Conservation (phyloP, 2,888 invertebrate genomes). For the Biston betularia region DNA sequence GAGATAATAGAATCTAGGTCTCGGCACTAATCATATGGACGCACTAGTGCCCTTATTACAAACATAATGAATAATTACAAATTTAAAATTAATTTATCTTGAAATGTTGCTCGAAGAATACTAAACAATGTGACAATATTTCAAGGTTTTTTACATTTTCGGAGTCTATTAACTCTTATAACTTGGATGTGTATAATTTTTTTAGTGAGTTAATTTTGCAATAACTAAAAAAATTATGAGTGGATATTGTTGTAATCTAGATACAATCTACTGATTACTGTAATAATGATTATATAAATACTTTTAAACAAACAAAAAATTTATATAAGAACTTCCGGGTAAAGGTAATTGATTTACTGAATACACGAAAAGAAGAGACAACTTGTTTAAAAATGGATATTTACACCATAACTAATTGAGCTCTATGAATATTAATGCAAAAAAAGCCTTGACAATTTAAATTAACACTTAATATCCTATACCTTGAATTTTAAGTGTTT, state of each 20-base stretch:
- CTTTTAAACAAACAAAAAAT: no score
- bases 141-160: background rate
- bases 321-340: background rate
- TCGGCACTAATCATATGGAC: background rate
- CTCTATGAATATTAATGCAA: background rate
- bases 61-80: no score
- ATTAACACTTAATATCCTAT: background rate
- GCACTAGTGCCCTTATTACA: background rate
- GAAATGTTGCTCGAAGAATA: no score
- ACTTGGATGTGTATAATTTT: background rate
- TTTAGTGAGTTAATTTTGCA: background rate
- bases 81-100: no score
- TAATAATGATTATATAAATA: no score
- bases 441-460: constrained; percentile 11
- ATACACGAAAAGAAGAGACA: background rate
- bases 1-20: constrained; percentile 22
- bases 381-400: background rate
- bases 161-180: background rate
- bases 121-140: background rate
- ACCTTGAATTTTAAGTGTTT: constrained; percentile 26
- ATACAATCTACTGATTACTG: no score
- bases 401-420: background rate
- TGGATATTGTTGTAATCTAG: no score
- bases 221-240: background rate
- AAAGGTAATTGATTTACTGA: background rate